Base-by-base conservation (phyloP, 35 echinoderm and acorn worm genomes). In the Lytechinus variegatus region DNA sequence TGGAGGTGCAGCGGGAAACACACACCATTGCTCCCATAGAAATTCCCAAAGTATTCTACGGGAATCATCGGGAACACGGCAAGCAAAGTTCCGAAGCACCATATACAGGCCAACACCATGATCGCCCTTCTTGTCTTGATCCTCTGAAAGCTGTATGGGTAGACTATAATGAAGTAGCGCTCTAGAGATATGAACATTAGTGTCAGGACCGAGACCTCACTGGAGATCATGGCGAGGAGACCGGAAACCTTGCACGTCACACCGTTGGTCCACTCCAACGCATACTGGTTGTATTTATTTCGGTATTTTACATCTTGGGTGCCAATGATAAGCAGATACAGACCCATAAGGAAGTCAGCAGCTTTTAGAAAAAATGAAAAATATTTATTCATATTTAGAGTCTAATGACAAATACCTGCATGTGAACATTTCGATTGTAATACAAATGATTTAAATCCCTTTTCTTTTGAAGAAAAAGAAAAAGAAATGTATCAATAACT, bases 1-100 rank as follows among this genome's bases (percentile, higher is more conserved):
- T 98, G 97, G 27, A 98, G 96, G 86, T 98, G 97, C 19, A 98
- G 92, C 54, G 98, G 98, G 86, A 99, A 99, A 86, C 98, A 99
- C 0, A 97, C 98, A 11, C 98, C 98, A 52, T 99, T 99, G 87
- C 87, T 97, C 10, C 98, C 98, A 61, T 99, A 99, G 60, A 97
- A 99, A 94, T 99, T 97, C 29, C 94, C 95, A 90, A 98, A 98
- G 28, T 96, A 98, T 11, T 16, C 24, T 7, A 95, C 94, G 27
- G 87, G 66, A 60, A 97, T 71, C 28, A 99, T 87, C 8, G 97
- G 98, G 24, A 98, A 87, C 53, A 61, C 92, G 1, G 97, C 97
- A 2, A 99, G 94, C 16, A 95, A 53, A 27, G 95, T 87, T 9
- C 96, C 96, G 57, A 94, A 14, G 52, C 88, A 87, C 97, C 98